phyloP scores from a whole-genome alignment of 92 coral and sea anemone genomes.

The Ricordea florida region DNA sequence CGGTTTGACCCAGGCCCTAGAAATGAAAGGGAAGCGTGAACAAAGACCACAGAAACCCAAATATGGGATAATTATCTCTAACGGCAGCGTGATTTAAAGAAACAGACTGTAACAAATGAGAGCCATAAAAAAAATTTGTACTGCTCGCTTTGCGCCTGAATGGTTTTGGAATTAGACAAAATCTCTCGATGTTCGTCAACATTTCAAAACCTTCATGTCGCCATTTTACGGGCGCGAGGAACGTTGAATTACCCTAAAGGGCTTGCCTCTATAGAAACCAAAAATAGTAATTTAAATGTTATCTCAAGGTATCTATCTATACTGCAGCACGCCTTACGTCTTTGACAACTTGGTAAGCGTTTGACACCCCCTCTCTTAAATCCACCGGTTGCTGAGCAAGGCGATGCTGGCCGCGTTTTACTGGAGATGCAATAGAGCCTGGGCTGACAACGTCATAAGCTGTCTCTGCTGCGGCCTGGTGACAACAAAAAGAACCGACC shows the following conservation, averaged over 20 bases:
- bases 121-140: too few species aligned
- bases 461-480: conserved; percentile 97
- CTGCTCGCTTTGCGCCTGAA: too few species aligned
- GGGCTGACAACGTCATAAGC: conserved; percentile 99
- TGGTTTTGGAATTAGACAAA: too few species aligned
- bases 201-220: too few species aligned
- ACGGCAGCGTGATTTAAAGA: too few species aligned
- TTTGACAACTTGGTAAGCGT: conserved; percentile 96
- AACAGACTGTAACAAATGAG: too few species aligned
- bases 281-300: neutral
- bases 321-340: conserved; percentile 56
- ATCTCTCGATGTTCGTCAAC: too few species aligned
- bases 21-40: neutral
- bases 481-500: neutral
- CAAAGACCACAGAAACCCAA: too few species aligned
- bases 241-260: too few species aligned
- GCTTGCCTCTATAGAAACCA: too few species aligned
- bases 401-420: conserved; percentile 85
- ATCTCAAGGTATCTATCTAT: neutral
- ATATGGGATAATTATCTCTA: too few species aligned
- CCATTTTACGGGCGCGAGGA: too few species aligned
- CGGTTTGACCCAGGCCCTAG: conserved; percentile 95
- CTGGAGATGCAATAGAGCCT: conserved; percentile 71
- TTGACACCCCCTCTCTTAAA: conserved; percentile 94
- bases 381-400: conserved; percentile 94